Base-by-base conservation (phyloP, 2,888 invertebrate species). In the Ophion ellenae region DNA sequence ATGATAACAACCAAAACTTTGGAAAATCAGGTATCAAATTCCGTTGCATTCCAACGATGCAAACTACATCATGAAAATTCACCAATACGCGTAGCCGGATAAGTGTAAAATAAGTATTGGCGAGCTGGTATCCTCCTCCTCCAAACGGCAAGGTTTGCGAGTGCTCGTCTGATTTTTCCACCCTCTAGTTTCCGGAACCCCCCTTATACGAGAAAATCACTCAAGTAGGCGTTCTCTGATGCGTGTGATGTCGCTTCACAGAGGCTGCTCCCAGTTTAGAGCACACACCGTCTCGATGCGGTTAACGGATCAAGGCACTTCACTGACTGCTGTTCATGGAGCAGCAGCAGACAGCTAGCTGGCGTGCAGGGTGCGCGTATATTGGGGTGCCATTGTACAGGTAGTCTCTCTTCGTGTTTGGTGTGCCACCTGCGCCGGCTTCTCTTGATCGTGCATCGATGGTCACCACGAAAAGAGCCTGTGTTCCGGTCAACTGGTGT, bases 381-480 rank as follows among this genome's bases (percentile, higher is more conserved):
- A 40, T 40, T 7, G 40, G 40, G 9, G 40, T 6, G 61, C 20
- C 1, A n/a, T 7, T 14, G n/a, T 47, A 40, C 14, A 17, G 28
- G 5, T 67, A 20, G 24, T 61, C n/a, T 66, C 61, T 66, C 47
- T 71, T 36, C 66, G 45, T 20, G 53, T 71, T 36, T 79, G 74
- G 80, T 69, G 66, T 66, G 64, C 80, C 24, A 75, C 40, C 64
- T 59, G 36, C 40, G 9, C 40, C 40, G 1, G 47, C 40, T 79
- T 79, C 79, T 73, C 76, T 71, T 24, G 79, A 69, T 84, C 74
- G 75, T 81, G 24, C 74, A 70, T 81, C 64, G 77, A 53, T 67
- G 63, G 53, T 20, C 47, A 74, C 63, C 71, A 73, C 90, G 91
- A 91, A 92, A 92, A 91, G 91, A 91, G 91, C 92, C 92, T 92